phyloP scores from a whole-genome alignment of 2,113 vertebrate genomes.

The Dascyllus trimaculatus region DNA sequence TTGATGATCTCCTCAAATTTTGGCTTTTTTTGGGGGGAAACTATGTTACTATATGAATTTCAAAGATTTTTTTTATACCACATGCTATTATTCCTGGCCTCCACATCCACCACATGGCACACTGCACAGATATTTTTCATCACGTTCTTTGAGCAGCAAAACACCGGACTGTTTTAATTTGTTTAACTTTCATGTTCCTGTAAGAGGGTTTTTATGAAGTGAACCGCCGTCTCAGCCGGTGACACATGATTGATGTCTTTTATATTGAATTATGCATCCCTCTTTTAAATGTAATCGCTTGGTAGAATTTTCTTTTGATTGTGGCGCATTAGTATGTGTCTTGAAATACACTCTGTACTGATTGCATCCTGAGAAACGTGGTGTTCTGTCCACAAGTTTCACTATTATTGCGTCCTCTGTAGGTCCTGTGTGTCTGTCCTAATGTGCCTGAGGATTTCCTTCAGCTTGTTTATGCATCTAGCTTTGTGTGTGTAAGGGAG shows the following conservation, averaged over 20 bases:
- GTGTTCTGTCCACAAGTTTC: conserved; percentile 10
- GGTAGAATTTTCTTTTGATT: conserved; percentile 3
- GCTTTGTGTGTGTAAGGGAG: conserved; percentile 13
- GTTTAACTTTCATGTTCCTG: conserved; percentile 61
- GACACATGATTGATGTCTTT: conserved; percentile 56
- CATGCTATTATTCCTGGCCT: conserved; percentile 76
- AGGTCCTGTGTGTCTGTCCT: conserved; percentile 13
- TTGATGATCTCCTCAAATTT: conserved; percentile 22
- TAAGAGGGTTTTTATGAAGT: conserved; percentile 64
- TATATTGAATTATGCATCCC: conserved; percentile 2
- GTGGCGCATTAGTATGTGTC: background rate
- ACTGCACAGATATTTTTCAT: conserved; percentile 62
- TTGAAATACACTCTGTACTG: background rate
- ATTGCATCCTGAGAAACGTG: background rate
- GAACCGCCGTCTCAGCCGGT: conserved; percentile 34
- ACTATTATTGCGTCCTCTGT: conserved; percentile 9
- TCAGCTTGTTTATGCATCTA: conserved; percentile 30
- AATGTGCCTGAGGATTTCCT: conserved; percentile 36
- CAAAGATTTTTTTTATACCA: conserved; percentile 59
- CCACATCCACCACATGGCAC: conserved; percentile 43
- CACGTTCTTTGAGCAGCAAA: conserved; percentile 60
- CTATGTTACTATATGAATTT: conserved; percentile 65
- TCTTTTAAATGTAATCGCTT: background rate
- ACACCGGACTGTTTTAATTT: conserved; percentile 63
- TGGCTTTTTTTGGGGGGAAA: conserved; percentile 32